Evolutionary conservation across 2,113 vertebrate genomes (phyloP), one percentile per base, ranked within the genome.

Genomic region (Neofelis nebulosa): DNA sequence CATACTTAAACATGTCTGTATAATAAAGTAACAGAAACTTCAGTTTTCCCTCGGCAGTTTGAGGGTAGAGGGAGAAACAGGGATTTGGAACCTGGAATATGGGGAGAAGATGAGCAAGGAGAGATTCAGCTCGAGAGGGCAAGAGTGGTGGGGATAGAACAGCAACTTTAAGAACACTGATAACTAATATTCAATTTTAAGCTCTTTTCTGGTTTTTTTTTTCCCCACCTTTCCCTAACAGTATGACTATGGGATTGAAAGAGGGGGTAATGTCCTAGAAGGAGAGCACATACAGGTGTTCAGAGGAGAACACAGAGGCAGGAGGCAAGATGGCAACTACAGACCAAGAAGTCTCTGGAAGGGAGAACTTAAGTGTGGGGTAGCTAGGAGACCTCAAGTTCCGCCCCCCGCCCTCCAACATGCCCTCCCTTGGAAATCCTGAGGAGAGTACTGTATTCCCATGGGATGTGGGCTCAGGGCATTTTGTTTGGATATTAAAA

Each of bases 391-490:
- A 45, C 14, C 7, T 0, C 5, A 19, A 23, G 9, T 45, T 45
- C 45, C 1, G 1, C 8, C 45, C 8, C 45, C 45, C 1, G 1
- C 3, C 5, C 9, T 5, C 55, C 8, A 71, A 13, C 2, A 1
- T 18, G 33, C 29, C 5, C 16, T 76, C 16, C 27, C 6, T 21
- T 11, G 41, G 76, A n/a, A n/a, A 16, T 45, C 45, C 76, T 10
- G 31, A 66, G 73, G 76, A 79, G 29, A 11, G 7, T 14, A 14
- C 18, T 85, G 10, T 27, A 5, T 4, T 41, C 12, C 36, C 8
- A 0, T 2, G 80, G 13, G 68, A 5, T n/a, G 21, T 33, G 33
- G 50, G 27, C 55, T 69, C 16, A 18, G 84, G 68, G 21, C 48
- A 31, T 76, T 73, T 68, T 57, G 57, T 84, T 69, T 76, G 38